Conservation (phyloP, 2,888 invertebrate species). For the Hermaeophaga mercurialis region DNA sequence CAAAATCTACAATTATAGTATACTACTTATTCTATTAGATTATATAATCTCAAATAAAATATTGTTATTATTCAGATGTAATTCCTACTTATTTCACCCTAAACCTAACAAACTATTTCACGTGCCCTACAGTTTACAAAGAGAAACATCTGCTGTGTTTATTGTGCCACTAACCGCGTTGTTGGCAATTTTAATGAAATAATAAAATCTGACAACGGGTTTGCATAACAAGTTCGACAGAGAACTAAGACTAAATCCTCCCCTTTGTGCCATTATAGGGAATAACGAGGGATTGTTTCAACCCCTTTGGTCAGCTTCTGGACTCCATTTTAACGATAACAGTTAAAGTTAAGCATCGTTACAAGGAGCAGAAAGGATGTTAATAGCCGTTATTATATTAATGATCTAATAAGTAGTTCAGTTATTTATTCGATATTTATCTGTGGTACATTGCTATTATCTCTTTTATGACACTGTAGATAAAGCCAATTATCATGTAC, state of each 20-base stretch:
- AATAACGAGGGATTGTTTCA: constrained; percentile 23
- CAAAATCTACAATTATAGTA: too few relatives aligned
- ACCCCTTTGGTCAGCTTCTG: constrained; percentile 29
- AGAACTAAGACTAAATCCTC: constrained; percentile 14
- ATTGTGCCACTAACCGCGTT: constrained; percentile 1
- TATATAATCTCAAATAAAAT: too few relatives aligned
- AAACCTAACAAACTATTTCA: too few relatives aligned
- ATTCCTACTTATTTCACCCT: too few relatives aligned
- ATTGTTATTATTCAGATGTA: too few relatives aligned
- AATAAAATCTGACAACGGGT: constrained; percentile 15
- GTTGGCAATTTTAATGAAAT: constrained; percentile 4
- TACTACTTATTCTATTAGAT: too few relatives aligned
- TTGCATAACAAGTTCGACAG: constrained; percentile 25
- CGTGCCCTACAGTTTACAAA: constrained; percentile 1
- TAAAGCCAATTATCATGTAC: too few relatives aligned
- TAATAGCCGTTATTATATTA: neutral
- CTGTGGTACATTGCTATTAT: too few relatives aligned
- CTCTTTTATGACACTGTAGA: too few relatives aligned
- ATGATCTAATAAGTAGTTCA: neutral
- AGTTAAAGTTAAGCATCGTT: neutral
- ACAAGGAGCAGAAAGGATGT: neutral
- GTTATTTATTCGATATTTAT: too few relatives aligned
- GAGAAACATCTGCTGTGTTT: constrained; percentile 16
- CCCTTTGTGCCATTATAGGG: constrained; percentile 21
- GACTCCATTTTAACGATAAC: constrained; percentile 22